These are phyloP conservation scores for Isurus oxyrinchus DNA, from an alignment of 2,113 vertebrate species.

Conservation along the genomic window DNA sequence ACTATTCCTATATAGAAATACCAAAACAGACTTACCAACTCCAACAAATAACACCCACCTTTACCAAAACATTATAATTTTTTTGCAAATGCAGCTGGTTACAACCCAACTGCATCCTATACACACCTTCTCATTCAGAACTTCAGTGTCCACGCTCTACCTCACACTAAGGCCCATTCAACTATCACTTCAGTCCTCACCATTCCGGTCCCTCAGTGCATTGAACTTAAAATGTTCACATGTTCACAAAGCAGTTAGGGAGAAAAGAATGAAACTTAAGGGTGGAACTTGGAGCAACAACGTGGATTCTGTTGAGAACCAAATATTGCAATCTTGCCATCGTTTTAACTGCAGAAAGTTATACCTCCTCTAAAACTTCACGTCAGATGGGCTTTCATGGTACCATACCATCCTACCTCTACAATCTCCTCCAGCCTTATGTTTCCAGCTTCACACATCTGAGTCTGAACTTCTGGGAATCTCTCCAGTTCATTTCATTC, in stretches of 20 bases:
- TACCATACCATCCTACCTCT: too few species aligned
- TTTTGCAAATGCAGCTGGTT: background rate
- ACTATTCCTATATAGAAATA: background rate
- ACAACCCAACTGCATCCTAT: background rate
- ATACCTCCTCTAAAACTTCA: background rate
- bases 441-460: background rate
- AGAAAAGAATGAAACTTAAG: background rate
- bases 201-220: background rate
- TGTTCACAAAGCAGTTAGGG: background rate
- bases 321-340: background rate
- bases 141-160: background rate
- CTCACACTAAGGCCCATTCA: background rate
- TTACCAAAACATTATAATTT: too few species aligned
- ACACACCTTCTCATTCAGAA: background rate
- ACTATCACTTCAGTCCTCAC: background rate
- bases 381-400: too few species aligned
- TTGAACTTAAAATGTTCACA: background rate
- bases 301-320: background rate
- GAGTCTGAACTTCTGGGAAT: background rate
- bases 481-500: background rate
- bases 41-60: too few species aligned
- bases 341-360: background rate
- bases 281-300: background rate
- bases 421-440: background rate
- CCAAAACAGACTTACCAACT: too few species aligned